These are phyloP conservation scores for Drosophila truncata DNA, from an alignment of 1,140 invertebrate genomes.

Conservation along the genomic window DNA sequence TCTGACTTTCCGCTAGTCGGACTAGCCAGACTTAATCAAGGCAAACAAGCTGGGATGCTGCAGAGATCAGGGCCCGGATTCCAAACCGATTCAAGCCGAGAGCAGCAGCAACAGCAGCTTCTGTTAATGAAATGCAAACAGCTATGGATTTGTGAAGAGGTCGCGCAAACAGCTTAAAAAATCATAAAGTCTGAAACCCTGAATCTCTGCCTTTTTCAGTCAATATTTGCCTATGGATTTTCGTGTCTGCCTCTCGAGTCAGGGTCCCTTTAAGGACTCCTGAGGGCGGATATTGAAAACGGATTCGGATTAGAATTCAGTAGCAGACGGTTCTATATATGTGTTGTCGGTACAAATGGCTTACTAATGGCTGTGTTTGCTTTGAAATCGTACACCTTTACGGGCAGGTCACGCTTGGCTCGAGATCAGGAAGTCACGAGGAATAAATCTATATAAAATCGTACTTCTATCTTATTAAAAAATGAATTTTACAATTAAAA, in stretches of 20 bases:
- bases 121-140: slow-evolving; percentile 82
- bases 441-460: not conserved
- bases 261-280: slow-evolving; percentile 34
- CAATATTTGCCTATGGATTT: slow-evolving; percentile 77
- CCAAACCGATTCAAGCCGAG: slow-evolving; percentile 14
- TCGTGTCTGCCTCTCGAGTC: slow-evolving; percentile 39
- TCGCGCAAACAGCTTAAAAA: slow-evolving; percentile 80
- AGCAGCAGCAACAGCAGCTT: slow-evolving; percentile 43
- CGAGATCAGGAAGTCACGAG: not conserved
- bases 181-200: slow-evolving; percentile 68
- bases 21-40: slow-evolving; percentile 60
- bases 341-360: slow-evolving; percentile 69
- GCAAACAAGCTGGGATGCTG: slow-evolving; percentile 51
- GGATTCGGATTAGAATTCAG: slow-evolving; percentile 40
- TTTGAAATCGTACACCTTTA: slow-evolving; percentile 66
- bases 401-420: slow-evolving; percentile 24
- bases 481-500: no score
- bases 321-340: slow-evolving; percentile 39
- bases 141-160: slow-evolving; percentile 69
- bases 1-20: slow-evolving; percentile 63
- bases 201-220: slow-evolving; percentile 22
- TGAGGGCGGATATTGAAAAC: slow-evolving; percentile 52
- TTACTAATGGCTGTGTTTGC: slow-evolving; percentile 76
- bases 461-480: not conserved
- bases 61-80: slow-evolving; percentile 15